Evolutionary conservation across 2,797 vertebrate genomes (phyloP).

Genomic region (Hemitrygon akajei): DNA sequence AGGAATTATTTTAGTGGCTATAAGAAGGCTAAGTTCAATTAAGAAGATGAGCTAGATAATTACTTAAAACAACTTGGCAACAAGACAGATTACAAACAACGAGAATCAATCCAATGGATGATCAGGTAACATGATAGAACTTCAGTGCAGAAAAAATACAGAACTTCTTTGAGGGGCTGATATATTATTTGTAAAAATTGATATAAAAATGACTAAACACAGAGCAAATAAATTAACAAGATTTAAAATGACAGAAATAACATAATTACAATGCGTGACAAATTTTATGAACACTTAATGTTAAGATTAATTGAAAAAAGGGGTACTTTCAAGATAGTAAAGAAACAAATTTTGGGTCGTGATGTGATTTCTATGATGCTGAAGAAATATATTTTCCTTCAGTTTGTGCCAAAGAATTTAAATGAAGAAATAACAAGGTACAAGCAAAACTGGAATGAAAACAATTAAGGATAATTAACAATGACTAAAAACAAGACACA

Average conservation of each 20-base stretch:
- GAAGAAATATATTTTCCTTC: background rate
- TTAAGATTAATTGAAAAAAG: background rate
- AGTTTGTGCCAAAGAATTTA: background rate
- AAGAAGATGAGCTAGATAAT: background rate
- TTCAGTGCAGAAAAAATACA: background rate
- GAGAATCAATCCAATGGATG: background rate
- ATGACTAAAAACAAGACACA: background rate
- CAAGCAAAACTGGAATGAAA: background rate
- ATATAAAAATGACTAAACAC: background rate
- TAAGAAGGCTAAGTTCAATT: background rate
- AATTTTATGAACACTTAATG: background rate
- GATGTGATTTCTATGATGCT: background rate
- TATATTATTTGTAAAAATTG: background rate
- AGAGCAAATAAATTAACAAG: background rate
- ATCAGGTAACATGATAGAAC: background rate
- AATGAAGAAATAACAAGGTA: background rate
- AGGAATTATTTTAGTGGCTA: background rate
- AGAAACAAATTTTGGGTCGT: background rate
- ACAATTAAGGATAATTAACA: background rate
- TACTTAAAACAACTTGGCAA: background rate
- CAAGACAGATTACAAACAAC: background rate
- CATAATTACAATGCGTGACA: background rate
- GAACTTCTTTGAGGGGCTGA: background rate
- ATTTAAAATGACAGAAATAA: background rate
- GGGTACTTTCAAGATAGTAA: background rate